A percentile compares a stretch with the other conserved stretches of the same genome.
These are phyloP conservation scores for Zosterops borbonicus DNA, from an alignment of 2,113 vertebrate species.

Conservation along the genomic window DNA sequence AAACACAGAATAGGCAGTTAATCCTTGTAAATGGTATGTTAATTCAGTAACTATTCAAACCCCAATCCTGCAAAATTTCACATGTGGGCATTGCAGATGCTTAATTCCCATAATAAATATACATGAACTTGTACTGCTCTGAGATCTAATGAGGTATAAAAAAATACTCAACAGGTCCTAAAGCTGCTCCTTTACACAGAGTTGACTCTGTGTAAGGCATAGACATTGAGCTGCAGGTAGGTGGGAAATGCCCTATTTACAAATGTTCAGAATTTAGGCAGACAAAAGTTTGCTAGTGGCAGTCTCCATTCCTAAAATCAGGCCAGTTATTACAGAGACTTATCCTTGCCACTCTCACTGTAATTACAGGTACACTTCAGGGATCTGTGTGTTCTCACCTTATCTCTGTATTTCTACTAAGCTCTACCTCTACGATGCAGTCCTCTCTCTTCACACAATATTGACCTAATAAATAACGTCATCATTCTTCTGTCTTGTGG, in stretches of 20 bases:
- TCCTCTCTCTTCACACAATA: background rate
- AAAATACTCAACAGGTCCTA: background rate
- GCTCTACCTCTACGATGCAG: background rate
- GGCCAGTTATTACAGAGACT: background rate
- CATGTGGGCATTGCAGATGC: background rate
- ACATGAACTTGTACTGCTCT: background rate
- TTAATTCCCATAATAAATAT: background rate
- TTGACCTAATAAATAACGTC: background rate
- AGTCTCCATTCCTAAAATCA: background rate
- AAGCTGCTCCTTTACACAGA: background rate
- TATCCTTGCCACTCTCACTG: background rate
- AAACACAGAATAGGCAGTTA: background rate
- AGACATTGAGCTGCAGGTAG: background rate
- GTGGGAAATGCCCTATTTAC: background rate
- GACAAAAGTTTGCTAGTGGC: background rate
- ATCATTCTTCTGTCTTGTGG: background rate
- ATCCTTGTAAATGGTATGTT: background rate
- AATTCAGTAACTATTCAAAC: background rate
- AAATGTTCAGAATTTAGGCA: background rate
- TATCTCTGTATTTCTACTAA: background rate
- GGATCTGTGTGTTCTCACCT: background rate
- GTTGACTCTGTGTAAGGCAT: background rate
- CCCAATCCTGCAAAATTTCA: background rate
- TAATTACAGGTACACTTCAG: background rate
- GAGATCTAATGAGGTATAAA: background rate